Conservation (phyloP, 30 jellyfish, hydroid and myxozoan species). For the Aurelia aurita complex sp. Pacific region DNA sequence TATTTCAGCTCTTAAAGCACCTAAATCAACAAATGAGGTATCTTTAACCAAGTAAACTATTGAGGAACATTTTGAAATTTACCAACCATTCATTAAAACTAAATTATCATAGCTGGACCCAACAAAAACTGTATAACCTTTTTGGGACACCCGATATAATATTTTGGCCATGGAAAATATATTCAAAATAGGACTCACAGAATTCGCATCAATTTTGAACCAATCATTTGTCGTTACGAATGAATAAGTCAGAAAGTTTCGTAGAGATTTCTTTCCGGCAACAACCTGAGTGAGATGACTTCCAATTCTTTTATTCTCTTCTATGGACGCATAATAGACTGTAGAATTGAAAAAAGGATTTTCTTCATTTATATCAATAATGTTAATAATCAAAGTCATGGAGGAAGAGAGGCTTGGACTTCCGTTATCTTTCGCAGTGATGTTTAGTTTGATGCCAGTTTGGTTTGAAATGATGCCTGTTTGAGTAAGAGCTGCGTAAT, state of each 20-base stretch:
- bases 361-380: conserved; percentile 57
- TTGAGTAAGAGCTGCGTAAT: conserved; percentile 16
- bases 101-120: too few relatives aligned
- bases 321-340: conserved; percentile 8
- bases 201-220: conserved; percentile 22
- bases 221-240: conserved; percentile 14
- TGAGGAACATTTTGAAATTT: too few relatives aligned
- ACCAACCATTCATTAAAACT: too few relatives aligned
- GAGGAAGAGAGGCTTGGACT: conserved; percentile 17
- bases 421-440: conserved; percentile 61
- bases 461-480: conserved; percentile 25
- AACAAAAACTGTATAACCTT: too few relatives aligned
- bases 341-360: conserved; percentile 58
- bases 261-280: conserved; percentile 45
- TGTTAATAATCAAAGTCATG: conserved; percentile 8
- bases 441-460: not conserved
- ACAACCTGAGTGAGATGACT: conserved; percentile 8
- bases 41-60: too few relatives aligned
- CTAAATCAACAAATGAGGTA: too few relatives aligned
- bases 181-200: conserved; percentile 25
- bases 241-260: conserved; percentile 43
- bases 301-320: conserved; percentile 33
- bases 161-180: too few relatives aligned
- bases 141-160: too few relatives aligned
- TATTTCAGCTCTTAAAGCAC: too few relatives aligned